Conservation (phyloP, 2,113 vertebrate genomes). For the Notarius quadriscutis region DNA sequence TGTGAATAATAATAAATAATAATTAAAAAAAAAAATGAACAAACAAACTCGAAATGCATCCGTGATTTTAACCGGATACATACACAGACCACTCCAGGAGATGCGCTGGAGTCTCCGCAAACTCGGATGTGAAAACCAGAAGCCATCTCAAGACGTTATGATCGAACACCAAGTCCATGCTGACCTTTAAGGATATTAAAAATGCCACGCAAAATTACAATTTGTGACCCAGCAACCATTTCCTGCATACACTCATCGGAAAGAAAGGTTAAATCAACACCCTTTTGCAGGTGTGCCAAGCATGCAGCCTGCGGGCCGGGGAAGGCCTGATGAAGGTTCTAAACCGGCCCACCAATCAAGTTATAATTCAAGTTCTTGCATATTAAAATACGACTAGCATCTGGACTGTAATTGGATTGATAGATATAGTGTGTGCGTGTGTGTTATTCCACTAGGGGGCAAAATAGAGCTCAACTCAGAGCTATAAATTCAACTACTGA, state of each 20-base stretch:
- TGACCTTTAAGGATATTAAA: constrained; percentile 22
- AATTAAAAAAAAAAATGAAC: too few species aligned
- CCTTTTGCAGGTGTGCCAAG: not conserved
- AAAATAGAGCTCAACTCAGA: not conserved
- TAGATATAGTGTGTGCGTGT: not conserved
- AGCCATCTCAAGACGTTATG: not conserved
- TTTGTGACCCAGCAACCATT: constrained; percentile 3
- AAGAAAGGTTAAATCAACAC: constrained; percentile 1
- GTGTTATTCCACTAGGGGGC: not conserved
- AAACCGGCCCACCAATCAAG: not conserved
- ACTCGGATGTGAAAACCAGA: not conserved
- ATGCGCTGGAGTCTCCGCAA: not conserved
- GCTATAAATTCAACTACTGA: not conserved
- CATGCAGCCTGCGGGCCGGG: not conserved
- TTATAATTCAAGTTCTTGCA: not conserved
- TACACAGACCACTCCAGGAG: not conserved
- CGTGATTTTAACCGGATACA: not conserved
- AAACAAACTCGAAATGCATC: not conserved
- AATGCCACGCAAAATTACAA: constrained; percentile 11
- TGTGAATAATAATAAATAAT: not conserved
- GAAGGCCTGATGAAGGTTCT: not conserved
- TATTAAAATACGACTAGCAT: not conserved
- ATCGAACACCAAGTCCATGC: not conserved
- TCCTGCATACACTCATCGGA: not conserved
- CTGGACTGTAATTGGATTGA: not conserved